Evolutionary conservation across 2,113 vertebrate species (phyloP).

Genomic region (Alectura lathami): DNA sequence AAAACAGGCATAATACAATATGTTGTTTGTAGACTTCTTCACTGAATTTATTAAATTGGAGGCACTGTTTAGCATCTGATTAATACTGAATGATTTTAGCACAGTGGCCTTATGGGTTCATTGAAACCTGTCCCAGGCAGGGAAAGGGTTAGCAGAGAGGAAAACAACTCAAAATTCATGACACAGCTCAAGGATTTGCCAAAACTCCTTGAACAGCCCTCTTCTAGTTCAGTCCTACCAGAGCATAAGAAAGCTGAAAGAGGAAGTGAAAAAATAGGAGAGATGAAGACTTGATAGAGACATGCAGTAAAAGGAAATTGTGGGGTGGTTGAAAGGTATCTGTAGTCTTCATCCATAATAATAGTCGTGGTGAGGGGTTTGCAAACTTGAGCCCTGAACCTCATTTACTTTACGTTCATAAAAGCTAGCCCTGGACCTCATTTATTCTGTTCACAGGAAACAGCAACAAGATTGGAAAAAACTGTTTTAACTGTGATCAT

Average conservation of each 20-base stretch:
- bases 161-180: background rate
- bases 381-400: background rate
- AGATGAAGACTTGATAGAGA: background rate
- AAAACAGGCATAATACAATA: background rate
- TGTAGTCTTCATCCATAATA: background rate
- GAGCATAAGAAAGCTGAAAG: background rate
- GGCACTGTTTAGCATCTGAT: background rate
- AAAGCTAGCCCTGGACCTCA: background rate
- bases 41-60: background rate
- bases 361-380: background rate
- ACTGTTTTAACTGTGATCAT: constrained; percentile 11
- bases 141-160: background rate
- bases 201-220: background rate
- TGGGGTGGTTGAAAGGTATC: background rate
- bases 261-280: background rate
- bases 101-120: background rate
- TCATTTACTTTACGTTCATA: background rate
- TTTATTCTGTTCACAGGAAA: constrained; percentile 2
- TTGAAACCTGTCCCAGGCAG: background rate
- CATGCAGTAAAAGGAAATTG: background rate
- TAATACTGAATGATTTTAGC: background rate
- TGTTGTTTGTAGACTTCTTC: background rate
- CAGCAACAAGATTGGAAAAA: background rate
- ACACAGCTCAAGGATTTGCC: background rate
- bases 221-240: background rate